phyloP scores from a whole-genome alignment of 1,140 invertebrate genomes.

The Zaprionus tsacasi region DNA sequence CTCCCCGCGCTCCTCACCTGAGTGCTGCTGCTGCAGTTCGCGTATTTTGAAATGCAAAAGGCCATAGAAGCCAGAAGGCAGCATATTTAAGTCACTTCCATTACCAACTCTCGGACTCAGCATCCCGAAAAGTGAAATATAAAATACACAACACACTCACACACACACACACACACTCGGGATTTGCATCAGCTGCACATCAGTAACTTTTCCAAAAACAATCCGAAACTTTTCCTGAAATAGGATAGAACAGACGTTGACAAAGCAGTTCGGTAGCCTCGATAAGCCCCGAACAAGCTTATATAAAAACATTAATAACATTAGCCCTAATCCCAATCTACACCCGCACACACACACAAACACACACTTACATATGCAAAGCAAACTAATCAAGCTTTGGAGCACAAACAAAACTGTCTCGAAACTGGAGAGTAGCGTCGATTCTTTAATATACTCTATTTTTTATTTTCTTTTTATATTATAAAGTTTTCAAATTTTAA shows the following conservation, averaged over 20 bases:
- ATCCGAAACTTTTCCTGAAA: constrained; percentile 46
- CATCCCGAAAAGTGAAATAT: constrained; percentile 14
- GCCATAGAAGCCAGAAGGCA: constrained; percentile 17
- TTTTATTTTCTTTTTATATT: no score
- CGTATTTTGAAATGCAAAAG: constrained; percentile 24
- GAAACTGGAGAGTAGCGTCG: constrained; percentile 3
- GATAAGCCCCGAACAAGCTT: constrained; percentile 51
- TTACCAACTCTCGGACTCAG: constrained; percentile 18
- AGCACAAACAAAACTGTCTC: constrained; percentile 14
- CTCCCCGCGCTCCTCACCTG: not conserved
- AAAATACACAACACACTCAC: constrained; percentile 24
- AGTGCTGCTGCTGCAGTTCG: not conserved
- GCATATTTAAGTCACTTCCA: constrained; percentile 36
- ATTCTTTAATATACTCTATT: no score
- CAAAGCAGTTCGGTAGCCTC: constrained; percentile 26
- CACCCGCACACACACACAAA: constrained; percentile 14
- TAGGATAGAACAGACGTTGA: constrained; percentile 36
- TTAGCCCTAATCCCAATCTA: constrained; percentile 55
- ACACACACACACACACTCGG: no score
- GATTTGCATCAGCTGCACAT: constrained; percentile 17
- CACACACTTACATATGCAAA: constrained; percentile 54
- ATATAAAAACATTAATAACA: constrained; percentile 75
- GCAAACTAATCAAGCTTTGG: constrained; percentile 79
- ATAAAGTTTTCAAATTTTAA: no score
- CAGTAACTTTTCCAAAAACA: constrained; percentile 27